Evolutionary conservation across 2,797 vertebrate genomes (phyloP), one percentile per base, ranked within the genome.

Genomic region (Poeciliopsis gracilis): DNA sequence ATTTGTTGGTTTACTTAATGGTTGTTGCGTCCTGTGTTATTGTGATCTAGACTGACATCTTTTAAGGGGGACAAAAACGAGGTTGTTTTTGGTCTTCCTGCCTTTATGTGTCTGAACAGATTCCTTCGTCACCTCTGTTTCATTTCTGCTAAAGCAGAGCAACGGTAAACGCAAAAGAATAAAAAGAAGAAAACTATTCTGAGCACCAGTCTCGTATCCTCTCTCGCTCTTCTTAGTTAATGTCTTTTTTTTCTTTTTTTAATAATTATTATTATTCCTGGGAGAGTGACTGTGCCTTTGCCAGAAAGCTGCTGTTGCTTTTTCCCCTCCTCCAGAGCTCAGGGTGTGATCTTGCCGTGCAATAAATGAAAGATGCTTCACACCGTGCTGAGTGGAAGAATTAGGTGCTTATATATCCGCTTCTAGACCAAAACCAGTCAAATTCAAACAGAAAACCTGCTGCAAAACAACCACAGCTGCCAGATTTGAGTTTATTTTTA

Each of bases 221-320:
- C 74, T 77, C 66, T 46, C 53, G 45, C 72, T 41, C 45, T 36
- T 33, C 36, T 36, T 47, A 30, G 11, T 13, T 43, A 12, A 41
- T 18, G 8, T 69, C 36, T 5, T 67, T 67, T 25, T 67, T 67
- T 51, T 38, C 41, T 13, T 67, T 67, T 49, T 30, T n/a, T n/a
- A n/a, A 49, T 49, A 15, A 20, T 9, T 1, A 51, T 23, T 51
- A 25, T 43, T 45, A 70, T 70, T 76, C 25, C 38, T 33, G 83
- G 82, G 80, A 90, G 90, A 84, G 85, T 79, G 79, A 92, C 92
- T 92, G 91, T 90, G 85, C 90, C 83, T 92, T 91, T 93, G 92
- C 91, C 91, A 91, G 82, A 89, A 91, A 92, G 91, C 91, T 92
- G 91, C 91, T 92, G 91, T 92, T 92, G 87, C 89, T 88, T 88